Evolutionary conservation across 2,888 invertebrate genomes (phyloP).

Genomic region (Netelia virgata): DNA sequence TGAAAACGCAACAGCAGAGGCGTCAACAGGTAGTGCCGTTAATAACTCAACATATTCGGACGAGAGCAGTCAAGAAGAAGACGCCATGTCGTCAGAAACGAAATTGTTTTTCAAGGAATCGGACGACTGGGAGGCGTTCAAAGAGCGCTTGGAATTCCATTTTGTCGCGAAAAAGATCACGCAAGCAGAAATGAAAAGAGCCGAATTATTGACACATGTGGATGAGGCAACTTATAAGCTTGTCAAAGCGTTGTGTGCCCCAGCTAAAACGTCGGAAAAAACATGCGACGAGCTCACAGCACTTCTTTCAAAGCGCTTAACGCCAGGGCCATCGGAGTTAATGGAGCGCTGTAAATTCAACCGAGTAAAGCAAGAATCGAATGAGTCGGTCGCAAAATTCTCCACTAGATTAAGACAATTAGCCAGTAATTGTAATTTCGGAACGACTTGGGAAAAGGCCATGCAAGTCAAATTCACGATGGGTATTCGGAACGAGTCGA

Average conservation of each 20-base stretch:
- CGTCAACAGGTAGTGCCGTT: no score
- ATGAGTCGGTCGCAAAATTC: conserved; percentile 50
- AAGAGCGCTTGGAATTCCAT: conserved; percentile 56
- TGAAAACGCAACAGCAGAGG: no score
- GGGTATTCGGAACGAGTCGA: conserved; percentile 50
- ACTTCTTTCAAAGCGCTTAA: conserved; percentile 11
- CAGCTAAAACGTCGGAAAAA: conserved; percentile 51
- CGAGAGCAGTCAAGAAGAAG: neutral
- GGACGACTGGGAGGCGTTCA: conserved; percentile 58
- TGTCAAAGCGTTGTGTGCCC: conserved; percentile 50
- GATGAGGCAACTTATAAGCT: conserved; percentile 63
- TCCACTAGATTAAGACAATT: conserved; percentile 25
- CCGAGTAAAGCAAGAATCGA: conserved; percentile 43
- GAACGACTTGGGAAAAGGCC: neutral
- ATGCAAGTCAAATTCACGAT: conserved; percentile 46
- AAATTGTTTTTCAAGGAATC: neutral
- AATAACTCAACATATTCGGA: no score
- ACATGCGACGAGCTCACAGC: conserved; percentile 43
- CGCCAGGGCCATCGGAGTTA: conserved; percentile 16
- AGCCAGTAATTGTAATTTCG: conserved; percentile 51
- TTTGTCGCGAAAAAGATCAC: conserved; percentile 55
- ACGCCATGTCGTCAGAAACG: conserved; percentile 4
- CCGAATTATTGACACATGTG: conserved; percentile 53
- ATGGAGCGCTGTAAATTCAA: conserved; percentile 58
- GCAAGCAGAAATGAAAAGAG: conserved; percentile 49